phyloP scores from a whole-genome alignment of 2,797 vertebrate species.

The Rhinichthys osculus region DNA sequence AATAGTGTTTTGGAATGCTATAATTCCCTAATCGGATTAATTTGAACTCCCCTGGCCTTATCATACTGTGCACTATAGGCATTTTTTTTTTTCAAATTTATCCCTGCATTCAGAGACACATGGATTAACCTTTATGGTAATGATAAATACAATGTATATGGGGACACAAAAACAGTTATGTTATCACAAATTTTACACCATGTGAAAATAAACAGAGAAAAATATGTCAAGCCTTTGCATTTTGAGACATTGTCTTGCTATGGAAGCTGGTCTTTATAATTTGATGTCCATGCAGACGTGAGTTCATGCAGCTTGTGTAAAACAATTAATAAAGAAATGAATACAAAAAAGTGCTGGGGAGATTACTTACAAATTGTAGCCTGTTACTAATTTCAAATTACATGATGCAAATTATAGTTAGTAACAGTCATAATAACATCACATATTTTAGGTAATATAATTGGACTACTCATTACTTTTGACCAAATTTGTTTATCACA shows the following conservation, averaged over 20 bases:
- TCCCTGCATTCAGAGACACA: not conserved
- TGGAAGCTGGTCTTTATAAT: not conserved
- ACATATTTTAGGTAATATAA: not conserved
- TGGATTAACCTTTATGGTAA: not conserved
- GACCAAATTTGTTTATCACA: not conserved
- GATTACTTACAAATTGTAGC: not conserved
- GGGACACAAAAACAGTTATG: not conserved
- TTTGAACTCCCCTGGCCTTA: slow-evolving; percentile 63
- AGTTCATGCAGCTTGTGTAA: not conserved
- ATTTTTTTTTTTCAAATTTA: not conserved
- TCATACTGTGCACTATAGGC: slow-evolving; percentile 53
- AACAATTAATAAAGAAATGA: not conserved
- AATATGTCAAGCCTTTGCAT: not conserved
- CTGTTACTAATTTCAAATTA: not conserved
- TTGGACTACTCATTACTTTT: not conserved
- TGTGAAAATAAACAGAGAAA: not conserved
- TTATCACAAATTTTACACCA: not conserved
- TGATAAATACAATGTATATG: not conserved
- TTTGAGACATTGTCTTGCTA: not conserved
- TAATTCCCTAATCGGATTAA: slow-evolving; percentile 84
- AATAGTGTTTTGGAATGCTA: slow-evolving; percentile 73
- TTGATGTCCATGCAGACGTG: not conserved
- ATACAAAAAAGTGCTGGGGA: not conserved
- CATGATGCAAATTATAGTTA: not conserved
- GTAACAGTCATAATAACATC: too few species aligned